A percentile compares a stretch with the other conserved stretches of the same genome.
These are phyloP conservation scores for Nycteola revayana DNA, from an alignment of 2,888 invertebrate genomes.

Conservation along the genomic window DNA sequence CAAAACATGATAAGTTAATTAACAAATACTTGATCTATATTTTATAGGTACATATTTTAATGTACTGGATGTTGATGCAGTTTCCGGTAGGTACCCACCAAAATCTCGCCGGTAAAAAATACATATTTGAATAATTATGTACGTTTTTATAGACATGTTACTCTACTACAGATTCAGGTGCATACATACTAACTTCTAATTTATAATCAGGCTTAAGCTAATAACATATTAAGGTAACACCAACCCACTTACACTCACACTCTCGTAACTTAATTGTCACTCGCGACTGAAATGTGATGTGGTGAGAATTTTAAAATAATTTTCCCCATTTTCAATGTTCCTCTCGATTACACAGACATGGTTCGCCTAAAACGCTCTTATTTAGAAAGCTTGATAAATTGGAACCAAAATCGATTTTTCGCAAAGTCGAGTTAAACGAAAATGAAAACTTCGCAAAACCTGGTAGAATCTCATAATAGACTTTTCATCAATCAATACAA, in stretches of 20 bases:
- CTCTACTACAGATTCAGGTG: too few relatives aligned
- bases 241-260: conserved; percentile 42
- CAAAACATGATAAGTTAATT: too few relatives aligned
- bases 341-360: conserved; percentile 60
- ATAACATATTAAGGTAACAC: conserved; percentile 44
- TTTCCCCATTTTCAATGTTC: conserved; percentile 51
- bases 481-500: conserved; percentile 74
- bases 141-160: too few relatives aligned
- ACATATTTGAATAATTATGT: too few relatives aligned
- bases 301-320: conserved; percentile 59
- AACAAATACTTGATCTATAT: too few relatives aligned
- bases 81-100: too few relatives aligned
- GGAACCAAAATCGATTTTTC: conserved; percentile 65
- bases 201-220: conserved; percentile 42
- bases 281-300: conserved; percentile 41
- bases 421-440: conserved; percentile 61
- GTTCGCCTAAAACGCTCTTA: conserved; percentile 49
- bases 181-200: too few relatives aligned
- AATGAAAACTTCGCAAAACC: conserved; percentile 72
- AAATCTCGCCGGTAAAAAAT: too few relatives aligned
- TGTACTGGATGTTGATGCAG: too few relatives aligned
- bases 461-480: conserved; percentile 65
- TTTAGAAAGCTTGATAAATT: conserved; percentile 73
- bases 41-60: too few relatives aligned
- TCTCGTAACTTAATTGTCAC: conserved; percentile 52